Conservation (phyloP, 2,888 invertebrate species). For the Folsomia candida region DNA sequence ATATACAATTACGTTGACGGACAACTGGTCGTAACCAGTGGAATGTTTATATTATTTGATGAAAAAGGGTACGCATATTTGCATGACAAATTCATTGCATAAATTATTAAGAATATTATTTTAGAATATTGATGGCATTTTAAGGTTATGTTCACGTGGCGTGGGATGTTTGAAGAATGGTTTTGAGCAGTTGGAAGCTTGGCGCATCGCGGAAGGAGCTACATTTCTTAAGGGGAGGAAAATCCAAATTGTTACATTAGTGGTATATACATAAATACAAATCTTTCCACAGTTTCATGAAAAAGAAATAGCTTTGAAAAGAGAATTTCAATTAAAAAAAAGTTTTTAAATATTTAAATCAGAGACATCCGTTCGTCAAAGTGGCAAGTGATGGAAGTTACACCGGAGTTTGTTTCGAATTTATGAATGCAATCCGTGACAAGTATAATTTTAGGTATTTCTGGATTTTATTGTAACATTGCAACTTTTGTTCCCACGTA, state of each 20-base stretch:
- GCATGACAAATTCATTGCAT: neutral
- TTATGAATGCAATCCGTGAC: conserved; percentile 31
- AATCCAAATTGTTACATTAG: conserved; percentile 38
- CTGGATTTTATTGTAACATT: neutral
- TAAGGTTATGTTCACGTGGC: neutral
- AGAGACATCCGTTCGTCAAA: conserved; percentile 44
- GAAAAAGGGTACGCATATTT: neutral
- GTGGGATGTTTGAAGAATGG: conserved; percentile 1
- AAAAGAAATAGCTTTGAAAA: too few species aligned
- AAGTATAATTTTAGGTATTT: conserved; percentile 47
- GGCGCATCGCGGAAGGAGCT: conserved; percentile 15
- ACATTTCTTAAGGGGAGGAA: conserved; percentile 15
- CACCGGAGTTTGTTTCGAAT: conserved; percentile 45
- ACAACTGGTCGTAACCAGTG: neutral
- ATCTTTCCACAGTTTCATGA: too few species aligned
- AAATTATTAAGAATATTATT: too few species aligned
- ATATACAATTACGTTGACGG: neutral
- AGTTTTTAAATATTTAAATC: neutral
- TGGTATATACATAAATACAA: conserved; percentile 16
- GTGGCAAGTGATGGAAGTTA: conserved; percentile 20
- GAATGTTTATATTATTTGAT: neutral
- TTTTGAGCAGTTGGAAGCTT: neutral
- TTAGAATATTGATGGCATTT: too few species aligned
- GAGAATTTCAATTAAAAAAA: neutral
- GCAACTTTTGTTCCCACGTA: neutral